Percentiles rank a stretch among this genome's conserved stretches.
These are phyloP conservation scores for Pocillopora damicornis DNA, from an alignment of 64 coral and sea anemone genomes.

Conservation along the genomic window DNA sequence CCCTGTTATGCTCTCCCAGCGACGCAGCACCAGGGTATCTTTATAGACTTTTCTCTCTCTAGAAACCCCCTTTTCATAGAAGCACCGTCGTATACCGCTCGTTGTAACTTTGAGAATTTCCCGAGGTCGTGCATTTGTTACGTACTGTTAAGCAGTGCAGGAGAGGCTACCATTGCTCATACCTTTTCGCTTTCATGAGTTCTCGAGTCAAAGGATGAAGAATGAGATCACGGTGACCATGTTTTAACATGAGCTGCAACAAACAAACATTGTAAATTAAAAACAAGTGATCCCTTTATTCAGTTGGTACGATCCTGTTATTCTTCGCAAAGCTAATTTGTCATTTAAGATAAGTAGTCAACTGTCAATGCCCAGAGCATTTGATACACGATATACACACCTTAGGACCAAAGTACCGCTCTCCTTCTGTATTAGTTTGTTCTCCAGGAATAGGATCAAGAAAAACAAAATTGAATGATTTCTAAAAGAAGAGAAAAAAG, in stretches of 20 bases:
- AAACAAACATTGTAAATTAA: background rate
- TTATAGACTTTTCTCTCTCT: too few relatives aligned
- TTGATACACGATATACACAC: constrained; percentile 21
- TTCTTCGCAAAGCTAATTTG: too few relatives aligned
- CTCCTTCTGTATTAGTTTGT: constrained; percentile 43
- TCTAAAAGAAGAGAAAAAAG: constrained; percentile 8
- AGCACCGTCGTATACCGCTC: too few relatives aligned
- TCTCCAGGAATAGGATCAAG: constrained; percentile 62
- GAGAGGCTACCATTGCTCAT: background rate
- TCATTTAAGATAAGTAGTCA: too few relatives aligned
- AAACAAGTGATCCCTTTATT: background rate
- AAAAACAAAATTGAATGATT: constrained; percentile 63
- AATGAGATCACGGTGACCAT: constrained; percentile 60
- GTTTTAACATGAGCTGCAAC: constrained; percentile 49
- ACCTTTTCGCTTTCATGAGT: constrained; percentile 79
- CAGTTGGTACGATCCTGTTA: too few relatives aligned
- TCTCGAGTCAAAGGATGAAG: constrained; percentile 75
- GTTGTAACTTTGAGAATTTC: too few relatives aligned
- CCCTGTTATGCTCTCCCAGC: too few relatives aligned
- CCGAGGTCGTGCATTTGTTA: too few relatives aligned
- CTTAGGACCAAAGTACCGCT: constrained; percentile 80
- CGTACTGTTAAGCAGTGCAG: too few relatives aligned
- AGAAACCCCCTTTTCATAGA: too few relatives aligned
- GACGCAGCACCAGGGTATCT: too few relatives aligned
- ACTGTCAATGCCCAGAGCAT: too few relatives aligned